Evolutionary conservation across 1,140 invertebrate genomes (phyloP), one percentile per base, ranked within the genome.

Genomic region (Carposina sasakii): DNA sequence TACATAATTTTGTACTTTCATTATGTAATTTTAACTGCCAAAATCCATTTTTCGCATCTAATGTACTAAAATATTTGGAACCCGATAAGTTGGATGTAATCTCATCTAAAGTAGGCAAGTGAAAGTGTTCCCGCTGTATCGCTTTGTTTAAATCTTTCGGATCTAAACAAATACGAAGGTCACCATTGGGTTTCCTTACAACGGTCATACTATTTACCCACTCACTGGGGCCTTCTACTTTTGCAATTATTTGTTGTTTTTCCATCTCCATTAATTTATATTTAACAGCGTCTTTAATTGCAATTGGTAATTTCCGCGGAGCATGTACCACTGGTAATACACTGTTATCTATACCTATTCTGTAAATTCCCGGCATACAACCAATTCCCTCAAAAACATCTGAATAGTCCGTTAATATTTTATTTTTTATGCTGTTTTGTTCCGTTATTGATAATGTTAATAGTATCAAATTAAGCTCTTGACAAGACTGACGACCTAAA

Each of bases 161-260:
- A 19, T 41, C 39, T 15, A 41, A 41, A 41, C 39, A 41, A 41
- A 41, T 41, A 15, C 39, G 57, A 77, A 83, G 10, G 51, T 45
- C 39, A n/a, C 39, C 39, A 24, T 41, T 41, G 3, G 56, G 45
- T 71, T 87, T 87, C 45, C 28, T 48, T 15, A 85, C 76, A 5
- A 86, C 57, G 1, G 86, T 81, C 20, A 85, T 56, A 21, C 67
- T 58, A 56, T 76, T 76, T 0, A 87, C 74, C 81, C 84, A 87
- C 21, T 85, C 41, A 0, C 24, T 21, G 3, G 41, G 41, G 31
- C 64, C 55, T 5, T 57, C 21, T n/a, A 63, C 44, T 17, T 46
- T 46, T 1, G 16, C n/a, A 1, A 46, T 31, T 4, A 46, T 33
- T 20, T 19, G 12, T 46, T 46, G 30, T 2, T 12, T 6, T 36